These are phyloP conservation scores for Lamellibrachia columna DNA, from an alignment of 2,888 invertebrate genomes.

Conservation along the genomic window DNA sequence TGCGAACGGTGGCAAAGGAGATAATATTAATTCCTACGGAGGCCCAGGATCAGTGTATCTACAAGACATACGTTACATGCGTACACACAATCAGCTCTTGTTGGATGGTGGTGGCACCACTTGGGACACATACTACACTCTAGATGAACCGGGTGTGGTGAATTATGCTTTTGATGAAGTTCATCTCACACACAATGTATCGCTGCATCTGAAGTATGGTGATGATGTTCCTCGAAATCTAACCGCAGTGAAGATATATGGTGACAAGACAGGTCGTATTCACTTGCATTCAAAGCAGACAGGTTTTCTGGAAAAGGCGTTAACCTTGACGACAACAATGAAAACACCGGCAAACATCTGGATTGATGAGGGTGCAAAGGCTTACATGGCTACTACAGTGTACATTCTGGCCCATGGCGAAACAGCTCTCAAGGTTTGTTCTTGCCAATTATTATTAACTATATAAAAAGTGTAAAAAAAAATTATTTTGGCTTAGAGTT, in stretches of 20 bases:
- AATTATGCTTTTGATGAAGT: constrained; percentile 49
- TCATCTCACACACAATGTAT: constrained; percentile 45
- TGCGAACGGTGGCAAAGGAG: constrained; percentile 46
- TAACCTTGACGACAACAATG: constrained; percentile 32
- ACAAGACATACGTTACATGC: constrained; percentile 24
- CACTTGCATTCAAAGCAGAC: constrained; percentile 44
- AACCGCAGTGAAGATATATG: constrained; percentile 30
- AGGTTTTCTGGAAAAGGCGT: constrained; percentile 43
- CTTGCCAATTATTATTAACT: neutral
- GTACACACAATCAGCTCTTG: constrained; percentile 44
- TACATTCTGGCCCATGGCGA: constrained; percentile 48
- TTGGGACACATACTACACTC: constrained; percentile 49
- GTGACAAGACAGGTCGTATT: constrained; percentile 50
- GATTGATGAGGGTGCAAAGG: constrained; percentile 47
- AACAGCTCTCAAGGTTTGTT: constrained; percentile 22
- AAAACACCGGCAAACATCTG: constrained; percentile 50
- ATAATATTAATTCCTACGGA: constrained; percentile 19
- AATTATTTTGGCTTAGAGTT: too few species aligned
- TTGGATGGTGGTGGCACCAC: constrained; percentile 44
- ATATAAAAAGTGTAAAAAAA: neutral
- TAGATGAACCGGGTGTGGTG: constrained; percentile 42
- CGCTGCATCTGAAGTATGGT: constrained; percentile 44
- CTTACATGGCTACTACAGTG: constrained; percentile 46
- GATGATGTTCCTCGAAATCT: neutral
- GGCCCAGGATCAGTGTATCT: constrained; percentile 22